Evolutionary conservation across 2,888 invertebrate genomes (phyloP).

Genomic region (Drosophila planitibia): DNA sequence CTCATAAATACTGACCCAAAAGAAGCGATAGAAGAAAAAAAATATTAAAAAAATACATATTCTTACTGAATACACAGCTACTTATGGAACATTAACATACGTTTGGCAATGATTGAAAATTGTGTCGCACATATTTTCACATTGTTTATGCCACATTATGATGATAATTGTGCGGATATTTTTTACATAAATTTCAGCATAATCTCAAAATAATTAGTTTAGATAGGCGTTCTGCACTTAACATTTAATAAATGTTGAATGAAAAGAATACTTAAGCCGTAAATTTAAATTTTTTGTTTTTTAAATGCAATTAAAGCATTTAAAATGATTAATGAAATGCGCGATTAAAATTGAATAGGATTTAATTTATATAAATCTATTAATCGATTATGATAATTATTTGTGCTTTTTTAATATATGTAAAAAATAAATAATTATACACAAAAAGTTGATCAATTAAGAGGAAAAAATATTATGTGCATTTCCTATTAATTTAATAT

Average conservation of each 20-base stretch:
- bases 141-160: conserved; percentile 6
- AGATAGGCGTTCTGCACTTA: neutral
- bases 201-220: conserved; percentile 45
- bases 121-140: conserved; percentile 5
- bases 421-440: neutral
- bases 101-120: conserved; percentile 10
- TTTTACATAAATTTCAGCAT: conserved; percentile 35
- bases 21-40: neutral
- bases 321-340: conserved; percentile 10
- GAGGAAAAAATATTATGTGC: too few relatives aligned
- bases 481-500: too few relatives aligned
- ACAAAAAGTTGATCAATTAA: too few relatives aligned
- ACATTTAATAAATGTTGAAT: neutral
- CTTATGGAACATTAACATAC: conserved; percentile 17
- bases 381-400: neutral
- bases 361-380: neutral
- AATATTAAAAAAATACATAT: conserved; percentile 10
- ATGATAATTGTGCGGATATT: conserved; percentile 36
- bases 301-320: conserved; percentile 20
- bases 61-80: neutral
- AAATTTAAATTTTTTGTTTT: neutral
- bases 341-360: neutral
- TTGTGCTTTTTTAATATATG: neutral
- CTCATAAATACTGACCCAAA: conserved; percentile 31
- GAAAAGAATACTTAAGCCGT: neutral